These are phyloP conservation scores for Cyrtodaria siliqua DNA, from an alignment of 2,888 invertebrate genomes.

Conservation along the genomic window DNA sequence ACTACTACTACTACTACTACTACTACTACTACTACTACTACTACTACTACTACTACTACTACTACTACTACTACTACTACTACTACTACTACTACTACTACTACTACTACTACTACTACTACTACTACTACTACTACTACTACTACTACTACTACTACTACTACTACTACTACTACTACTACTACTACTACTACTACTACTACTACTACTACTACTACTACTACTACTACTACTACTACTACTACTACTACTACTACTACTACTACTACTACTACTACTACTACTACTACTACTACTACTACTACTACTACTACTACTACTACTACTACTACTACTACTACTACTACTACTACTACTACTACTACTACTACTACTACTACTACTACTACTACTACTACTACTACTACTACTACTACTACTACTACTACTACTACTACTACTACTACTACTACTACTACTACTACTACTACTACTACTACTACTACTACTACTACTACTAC, in stretches of 20 bases:
- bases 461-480: too few species aligned
- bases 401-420: too few species aligned
- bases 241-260: constrained; percentile 29
- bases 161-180: constrained; percentile 1
- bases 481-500: too few species aligned
- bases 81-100: constrained; percentile 3
- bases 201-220: constrained; percentile 8
- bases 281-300: too few species aligned
- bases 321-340: too few species aligned
- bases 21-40: constrained; percentile 5
- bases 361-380: too few species aligned
- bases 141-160: constrained; percentile 3
- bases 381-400: too few species aligned
- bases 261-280: too few species aligned
- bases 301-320: too few species aligned
- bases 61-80: constrained; percentile 3
- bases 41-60: constrained; percentile 3
- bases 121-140: constrained; percentile 3
- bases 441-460: too few species aligned
- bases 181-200: constrained; percentile 3
- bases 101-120: constrained; percentile 1
- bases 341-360: too few species aligned
- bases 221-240: constrained; percentile 28
- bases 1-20: constrained; percentile 4
- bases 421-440: too few species aligned